Evolutionary conservation across 1,140 invertebrate species (phyloP).

Genomic region (Berghia stephanieae): DNA sequence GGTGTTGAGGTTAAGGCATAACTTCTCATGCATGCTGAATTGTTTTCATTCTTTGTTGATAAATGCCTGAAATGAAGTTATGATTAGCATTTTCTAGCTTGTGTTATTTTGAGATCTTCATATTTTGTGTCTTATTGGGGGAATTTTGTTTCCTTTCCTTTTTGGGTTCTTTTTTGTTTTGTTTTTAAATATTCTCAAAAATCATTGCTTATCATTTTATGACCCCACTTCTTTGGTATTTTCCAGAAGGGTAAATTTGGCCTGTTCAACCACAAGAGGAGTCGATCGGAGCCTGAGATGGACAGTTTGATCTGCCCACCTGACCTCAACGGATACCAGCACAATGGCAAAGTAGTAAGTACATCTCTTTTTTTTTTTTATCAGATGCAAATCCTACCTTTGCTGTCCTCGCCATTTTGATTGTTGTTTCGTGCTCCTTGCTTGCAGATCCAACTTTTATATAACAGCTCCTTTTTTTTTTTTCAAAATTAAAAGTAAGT

Average conservation of each 20-base stretch:
- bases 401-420: neutral
- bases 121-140: neutral
- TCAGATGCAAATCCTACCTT: neutral
- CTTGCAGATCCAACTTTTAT: too few species aligned
- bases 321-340: slow-evolving; percentile 29
- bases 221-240: slow-evolving; percentile 43
- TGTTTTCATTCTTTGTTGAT: too few species aligned
- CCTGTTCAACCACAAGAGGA: slow-evolving; percentile 88
- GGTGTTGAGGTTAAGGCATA: too few species aligned
- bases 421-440: neutral
- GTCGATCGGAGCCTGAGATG: slow-evolving; percentile 77
- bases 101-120: neutral
- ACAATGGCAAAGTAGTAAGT: slow-evolving; percentile 6
- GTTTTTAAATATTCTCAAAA: neutral
- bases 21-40: too few species aligned
- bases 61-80: too few species aligned
- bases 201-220: too few species aligned
- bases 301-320: slow-evolving; percentile 87
- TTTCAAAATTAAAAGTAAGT: neutral
- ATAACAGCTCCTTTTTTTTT: too few species aligned
- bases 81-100: too few species aligned
- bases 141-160: neutral
- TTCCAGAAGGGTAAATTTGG: slow-evolving; percentile 85
- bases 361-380: neutral
- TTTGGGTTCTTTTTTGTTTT: neutral